Conservation (phyloP, 2,797 vertebrate species). For the Eulemur coronatus region DNA sequence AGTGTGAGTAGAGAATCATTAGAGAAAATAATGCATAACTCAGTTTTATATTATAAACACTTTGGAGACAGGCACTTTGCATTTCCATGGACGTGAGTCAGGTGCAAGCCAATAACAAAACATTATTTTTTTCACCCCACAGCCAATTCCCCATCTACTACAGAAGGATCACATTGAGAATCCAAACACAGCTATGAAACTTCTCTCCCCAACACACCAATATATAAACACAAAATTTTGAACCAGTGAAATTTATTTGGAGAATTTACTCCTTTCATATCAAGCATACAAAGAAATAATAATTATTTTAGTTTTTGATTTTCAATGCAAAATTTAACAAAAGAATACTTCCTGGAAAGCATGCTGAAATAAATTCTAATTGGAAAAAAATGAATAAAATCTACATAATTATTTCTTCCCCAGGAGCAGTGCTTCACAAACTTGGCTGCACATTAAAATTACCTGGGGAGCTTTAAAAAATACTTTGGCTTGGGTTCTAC, state of each 20-base stretch:
- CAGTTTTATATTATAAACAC: background rate
- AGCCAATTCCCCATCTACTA: background rate
- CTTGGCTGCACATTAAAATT: background rate
- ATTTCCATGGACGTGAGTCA: background rate
- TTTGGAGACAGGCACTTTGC: background rate
- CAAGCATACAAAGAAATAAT: background rate
- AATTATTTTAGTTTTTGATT: background rate
- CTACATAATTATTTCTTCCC: background rate
- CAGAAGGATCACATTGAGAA: background rate
- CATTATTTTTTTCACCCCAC: background rate
- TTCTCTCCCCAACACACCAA: background rate
- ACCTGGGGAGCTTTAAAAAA: background rate
- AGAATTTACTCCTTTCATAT: background rate
- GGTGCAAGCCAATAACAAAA: background rate
- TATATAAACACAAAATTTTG: background rate
- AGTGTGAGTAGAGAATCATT: background rate
- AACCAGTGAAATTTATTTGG: background rate
- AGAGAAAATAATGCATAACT: background rate
- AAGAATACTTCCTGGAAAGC: background rate
- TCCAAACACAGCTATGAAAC: background rate
- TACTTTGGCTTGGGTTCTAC: background rate
- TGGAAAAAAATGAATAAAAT: background rate
- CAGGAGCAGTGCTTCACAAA: background rate
- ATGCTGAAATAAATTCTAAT: background rate
- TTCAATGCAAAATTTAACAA: conserved; percentile 20